A percentile compares a stretch with the other conserved stretches of the same genome.
These are phyloP conservation scores for Grammomys dolichurus DNA, from an alignment of 2,113 vertebrate species.

Conservation along the genomic window DNA sequence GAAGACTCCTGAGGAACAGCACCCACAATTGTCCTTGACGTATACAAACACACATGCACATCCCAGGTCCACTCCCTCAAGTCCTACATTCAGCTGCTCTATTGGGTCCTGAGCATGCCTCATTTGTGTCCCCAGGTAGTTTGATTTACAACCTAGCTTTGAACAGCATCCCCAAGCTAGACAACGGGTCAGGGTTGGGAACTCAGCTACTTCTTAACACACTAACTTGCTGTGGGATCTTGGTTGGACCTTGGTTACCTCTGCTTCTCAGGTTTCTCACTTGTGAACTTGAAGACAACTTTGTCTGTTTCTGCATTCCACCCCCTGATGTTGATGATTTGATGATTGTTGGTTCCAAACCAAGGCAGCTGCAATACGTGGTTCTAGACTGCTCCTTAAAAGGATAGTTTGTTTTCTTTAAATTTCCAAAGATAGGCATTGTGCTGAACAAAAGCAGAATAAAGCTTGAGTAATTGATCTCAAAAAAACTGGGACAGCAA, in stretches of 20 bases:
- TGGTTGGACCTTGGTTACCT: neutral
- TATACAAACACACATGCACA: neutral
- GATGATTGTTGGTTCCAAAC: slow-evolving; percentile 17
- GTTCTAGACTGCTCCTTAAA: neutral
- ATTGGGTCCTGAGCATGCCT: neutral
- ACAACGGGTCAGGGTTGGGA: neutral
- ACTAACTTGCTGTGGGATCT: neutral
- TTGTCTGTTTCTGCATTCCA: neutral
- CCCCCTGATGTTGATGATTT: neutral
- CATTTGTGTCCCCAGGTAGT: neutral
- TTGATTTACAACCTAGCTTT: neutral
- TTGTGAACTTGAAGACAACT: neutral
- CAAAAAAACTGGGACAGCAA: neutral
- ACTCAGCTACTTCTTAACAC: neutral
- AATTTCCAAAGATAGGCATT: slow-evolving; percentile 16
- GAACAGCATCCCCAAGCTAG: neutral
- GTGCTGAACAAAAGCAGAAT: neutral
- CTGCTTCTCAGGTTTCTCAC: neutral
- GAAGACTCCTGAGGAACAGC: neutral
- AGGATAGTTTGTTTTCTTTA: neutral
- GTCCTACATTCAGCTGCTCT: neutral
- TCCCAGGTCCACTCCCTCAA: neutral
- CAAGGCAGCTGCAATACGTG: neutral
- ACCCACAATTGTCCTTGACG: neutral
- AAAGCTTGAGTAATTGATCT: neutral